Base-by-base conservation (phyloP, 2,888 invertebrate genomes). In the Sinhomidia bicolor region DNA sequence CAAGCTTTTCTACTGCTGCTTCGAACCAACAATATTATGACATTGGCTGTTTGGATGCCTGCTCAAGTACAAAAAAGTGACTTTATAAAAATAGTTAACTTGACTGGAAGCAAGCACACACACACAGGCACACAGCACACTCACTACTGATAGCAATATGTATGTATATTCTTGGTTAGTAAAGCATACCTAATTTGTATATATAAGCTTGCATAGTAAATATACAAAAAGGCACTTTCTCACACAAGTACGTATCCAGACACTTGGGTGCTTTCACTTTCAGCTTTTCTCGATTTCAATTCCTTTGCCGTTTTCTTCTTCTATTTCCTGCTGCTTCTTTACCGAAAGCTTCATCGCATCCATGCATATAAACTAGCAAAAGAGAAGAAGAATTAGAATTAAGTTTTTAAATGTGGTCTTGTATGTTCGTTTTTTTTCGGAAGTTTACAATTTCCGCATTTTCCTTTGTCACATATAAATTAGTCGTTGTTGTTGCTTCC, bases 361-460 rank as follows among this genome's bases (percentile, higher is more conserved):
- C 26, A 60, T 65, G 65, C 65, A n/a, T 74, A 9, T 74, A 9
- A 74, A 23, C 10, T 74, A 20, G 9, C 9, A 6, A 71, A 12
- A 23, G 17, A 36, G 36, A 20, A n/a, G 5, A 36, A 32, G 65
- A 65, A 68, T 68, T 5, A 9, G 41, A 23, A 32, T 1, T 36
- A 32, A 41, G 17, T 68, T 29, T 68, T 1, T 68, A 5, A n/a
- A 17, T 68, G 68, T 36, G 60, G 60, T 60, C 32, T 68, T 68
- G 41, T n/a, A 41, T 20, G 26, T 65, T 29, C 12, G 1, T 36
- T 68, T 51, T 76, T 51, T 26, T 29, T 76, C 51, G 17, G 17
- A 47, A 71, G 47, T 76, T 76, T 76, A 51, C 51, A 51, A 47
- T 76, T 76, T 76, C 76, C 76, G 76, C 76, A 51, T 47, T 76